Conservation (phyloP, 2,888 invertebrate species). For the Hydrotaea diabolus region DNA sequence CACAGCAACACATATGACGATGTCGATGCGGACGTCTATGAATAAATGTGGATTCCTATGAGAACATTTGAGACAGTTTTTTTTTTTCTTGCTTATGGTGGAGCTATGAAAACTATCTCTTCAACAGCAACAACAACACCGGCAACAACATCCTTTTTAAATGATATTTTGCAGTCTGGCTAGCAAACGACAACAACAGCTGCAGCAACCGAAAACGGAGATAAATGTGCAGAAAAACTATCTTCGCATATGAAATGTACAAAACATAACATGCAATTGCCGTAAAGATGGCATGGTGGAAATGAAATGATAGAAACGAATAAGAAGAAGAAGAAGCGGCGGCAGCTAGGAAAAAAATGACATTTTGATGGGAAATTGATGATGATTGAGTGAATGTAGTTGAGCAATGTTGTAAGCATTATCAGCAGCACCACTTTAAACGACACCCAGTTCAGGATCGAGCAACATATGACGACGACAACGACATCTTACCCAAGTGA, state of each 20-base stretch:
- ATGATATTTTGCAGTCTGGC: slow-evolving; percentile 16
- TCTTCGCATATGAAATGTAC: slow-evolving; percentile 30
- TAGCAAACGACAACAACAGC: slow-evolving; percentile 19
- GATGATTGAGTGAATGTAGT: slow-evolving; percentile 76
- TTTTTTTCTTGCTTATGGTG: not conserved
- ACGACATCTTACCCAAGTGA: not conserved
- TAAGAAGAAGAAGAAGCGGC: not conserved
- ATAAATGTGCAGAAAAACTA: slow-evolving; percentile 51
- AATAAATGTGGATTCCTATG: not conserved
- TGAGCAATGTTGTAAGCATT: slow-evolving; percentile 34
- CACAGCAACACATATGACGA: not conserved
- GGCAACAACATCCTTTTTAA: slow-evolving; percentile 20
- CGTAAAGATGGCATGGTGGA: slow-evolving; percentile 18
- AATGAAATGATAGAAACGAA: slow-evolving; percentile 31
- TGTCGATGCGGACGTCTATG: not conserved
- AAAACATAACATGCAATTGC: slow-evolving; percentile 42
- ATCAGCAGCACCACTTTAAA: slow-evolving; percentile 8
- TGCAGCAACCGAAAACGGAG: not conserved
- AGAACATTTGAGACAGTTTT: not conserved
- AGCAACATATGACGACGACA: not conserved
- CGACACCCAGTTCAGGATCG: slow-evolving; percentile 2
- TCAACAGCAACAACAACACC: too few relatives aligned
- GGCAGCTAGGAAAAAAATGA: slow-evolving; percentile 70
- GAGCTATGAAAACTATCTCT: slow-evolving; percentile 1
- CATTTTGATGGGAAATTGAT: slow-evolving; percentile 80